Conservation (phyloP, 2,797 vertebrate genomes). For the Buceros bicornis region DNA sequence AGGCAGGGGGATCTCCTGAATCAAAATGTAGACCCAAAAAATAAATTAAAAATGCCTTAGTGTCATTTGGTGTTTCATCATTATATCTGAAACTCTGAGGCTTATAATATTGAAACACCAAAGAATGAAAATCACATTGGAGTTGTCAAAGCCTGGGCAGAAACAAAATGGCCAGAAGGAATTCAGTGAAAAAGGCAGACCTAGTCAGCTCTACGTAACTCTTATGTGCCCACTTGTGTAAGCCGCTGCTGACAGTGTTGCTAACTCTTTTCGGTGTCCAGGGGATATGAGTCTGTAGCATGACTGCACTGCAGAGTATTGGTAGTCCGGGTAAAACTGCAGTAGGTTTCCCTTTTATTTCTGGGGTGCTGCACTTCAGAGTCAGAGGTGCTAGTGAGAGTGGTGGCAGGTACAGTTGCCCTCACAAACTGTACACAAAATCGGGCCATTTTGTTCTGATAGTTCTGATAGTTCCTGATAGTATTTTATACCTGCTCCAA, state of each 20-base stretch:
- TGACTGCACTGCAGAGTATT: neutral
- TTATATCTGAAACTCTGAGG: neutral
- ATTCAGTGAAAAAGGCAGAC: neutral
- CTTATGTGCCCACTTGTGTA: neutral
- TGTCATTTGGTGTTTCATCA: neutral
- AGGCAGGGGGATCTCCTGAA: neutral
- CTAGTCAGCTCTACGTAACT: neutral
- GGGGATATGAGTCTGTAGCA: neutral
- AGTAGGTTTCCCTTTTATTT: neutral
- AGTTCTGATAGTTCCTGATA: neutral
- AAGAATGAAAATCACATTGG: neutral
- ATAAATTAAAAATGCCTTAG: neutral
- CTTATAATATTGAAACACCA: neutral
- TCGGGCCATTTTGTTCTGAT: neutral
- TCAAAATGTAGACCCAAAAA: neutral
- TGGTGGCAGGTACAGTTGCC: neutral
- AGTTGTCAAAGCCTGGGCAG: neutral
- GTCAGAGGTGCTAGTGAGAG: neutral
- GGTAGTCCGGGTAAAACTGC: neutral
- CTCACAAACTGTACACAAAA: neutral
- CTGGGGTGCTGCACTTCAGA: neutral
- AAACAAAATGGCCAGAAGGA: neutral
- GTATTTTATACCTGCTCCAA: neutral
- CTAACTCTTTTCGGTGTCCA: neutral
- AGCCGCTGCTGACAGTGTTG: rapidly evolving